Evolutionary conservation across 2,113 vertebrate species (phyloP).

Genomic region (Orycteropus afer): DNA sequence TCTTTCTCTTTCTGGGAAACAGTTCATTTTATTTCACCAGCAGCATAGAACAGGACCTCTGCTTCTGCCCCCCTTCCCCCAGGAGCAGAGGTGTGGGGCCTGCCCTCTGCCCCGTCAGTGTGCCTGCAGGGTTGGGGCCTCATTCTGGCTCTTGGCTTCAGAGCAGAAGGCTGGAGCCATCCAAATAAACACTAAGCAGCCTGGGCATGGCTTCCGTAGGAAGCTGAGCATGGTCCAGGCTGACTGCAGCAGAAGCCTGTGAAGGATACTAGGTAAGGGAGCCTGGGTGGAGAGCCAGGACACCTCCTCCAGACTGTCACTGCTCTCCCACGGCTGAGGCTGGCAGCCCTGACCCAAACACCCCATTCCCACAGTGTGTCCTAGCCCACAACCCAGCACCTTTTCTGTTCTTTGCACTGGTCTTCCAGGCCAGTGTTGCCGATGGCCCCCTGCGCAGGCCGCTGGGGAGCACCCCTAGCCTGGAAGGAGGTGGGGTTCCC

Average conservation of each 20-base stretch:
- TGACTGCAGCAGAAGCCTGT: not conserved
- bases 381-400: not conserved
- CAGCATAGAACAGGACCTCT: slow-evolving; percentile 54
- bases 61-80: not conserved
- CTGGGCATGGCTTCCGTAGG: slow-evolving; percentile 32
- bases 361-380: not conserved
- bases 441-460: not conserved
- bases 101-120: not conserved
- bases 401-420: not conserved
- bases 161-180: slow-evolving; percentile 26
- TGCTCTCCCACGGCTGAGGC: not conserved
- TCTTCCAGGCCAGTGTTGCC: not conserved
- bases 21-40: slow-evolving; percentile 59
- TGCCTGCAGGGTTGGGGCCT: not conserved
- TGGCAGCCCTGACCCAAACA: not conserved
- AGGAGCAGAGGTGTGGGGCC: not conserved
- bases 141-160: not conserved
- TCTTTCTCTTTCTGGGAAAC: not conserved
- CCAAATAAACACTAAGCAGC: slow-evolving; percentile 75
- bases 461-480: not conserved
- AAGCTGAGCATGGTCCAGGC: not conserved
- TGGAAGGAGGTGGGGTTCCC: not conserved
- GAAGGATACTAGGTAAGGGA: not conserved
- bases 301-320: not conserved
- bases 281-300: not conserved